Evolutionary conservation across 2,113 vertebrate species (phyloP).

Genomic region (Catharus bicknelli): DNA sequence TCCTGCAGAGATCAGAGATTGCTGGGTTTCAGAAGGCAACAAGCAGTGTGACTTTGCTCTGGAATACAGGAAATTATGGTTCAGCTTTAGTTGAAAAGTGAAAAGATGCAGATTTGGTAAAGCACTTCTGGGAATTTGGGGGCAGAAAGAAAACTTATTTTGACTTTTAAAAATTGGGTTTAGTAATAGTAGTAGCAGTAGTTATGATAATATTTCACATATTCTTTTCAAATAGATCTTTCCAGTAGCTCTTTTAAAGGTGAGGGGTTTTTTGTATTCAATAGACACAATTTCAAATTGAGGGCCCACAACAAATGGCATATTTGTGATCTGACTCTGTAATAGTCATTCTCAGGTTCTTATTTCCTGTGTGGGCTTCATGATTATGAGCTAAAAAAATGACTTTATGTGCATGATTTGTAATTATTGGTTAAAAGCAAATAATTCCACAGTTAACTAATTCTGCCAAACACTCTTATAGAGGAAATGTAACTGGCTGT

Average conservation of each 20-base stretch:
- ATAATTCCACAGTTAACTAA: neutral
- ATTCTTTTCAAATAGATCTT: neutral
- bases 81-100: neutral
- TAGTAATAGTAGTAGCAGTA: neutral
- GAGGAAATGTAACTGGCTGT: neutral
- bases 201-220: neutral
- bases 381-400: neutral
- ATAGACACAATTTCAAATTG: neutral
- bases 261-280: neutral
- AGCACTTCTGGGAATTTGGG: neutral
- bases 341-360: neutral
- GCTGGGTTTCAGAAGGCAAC: neutral
- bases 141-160: neutral
- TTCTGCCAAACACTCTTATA: neutral
- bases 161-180: neutral
- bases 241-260: neutral
- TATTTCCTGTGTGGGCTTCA: neutral
- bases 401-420: neutral
- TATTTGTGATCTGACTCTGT: neutral
- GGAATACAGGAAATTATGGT: neutral
- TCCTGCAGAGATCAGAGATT: conserved; percentile 34
- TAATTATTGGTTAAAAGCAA: conserved; percentile 1
- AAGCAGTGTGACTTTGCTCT: neutral
- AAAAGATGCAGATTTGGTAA: neutral
- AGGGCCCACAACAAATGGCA: neutral